These are phyloP conservation scores for Burhinus oedicnemus DNA, from an alignment of 2,113 vertebrate genomes.

Conservation along the genomic window DNA sequence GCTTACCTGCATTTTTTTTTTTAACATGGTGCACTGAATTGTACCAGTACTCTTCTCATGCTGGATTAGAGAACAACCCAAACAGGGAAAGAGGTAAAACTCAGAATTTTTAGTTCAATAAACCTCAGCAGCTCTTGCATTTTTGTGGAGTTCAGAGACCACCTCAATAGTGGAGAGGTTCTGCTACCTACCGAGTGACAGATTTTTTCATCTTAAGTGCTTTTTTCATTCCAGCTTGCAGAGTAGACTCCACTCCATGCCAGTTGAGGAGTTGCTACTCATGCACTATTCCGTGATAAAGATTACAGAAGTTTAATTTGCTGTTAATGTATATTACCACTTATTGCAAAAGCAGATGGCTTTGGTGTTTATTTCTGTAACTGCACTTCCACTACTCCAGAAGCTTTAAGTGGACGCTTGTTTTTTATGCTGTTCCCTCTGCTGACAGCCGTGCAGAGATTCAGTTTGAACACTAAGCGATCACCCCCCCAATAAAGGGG, in stretches of 20 bases:
- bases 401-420: background rate
- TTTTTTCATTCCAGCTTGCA: background rate
- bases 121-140: background rate
- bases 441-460: background rate
- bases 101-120: background rate
- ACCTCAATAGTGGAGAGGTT: too few species aligned
- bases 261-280: background rate
- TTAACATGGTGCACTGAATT: rapidly evolving
- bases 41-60: background rate
- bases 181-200: background rate
- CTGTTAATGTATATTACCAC: background rate
- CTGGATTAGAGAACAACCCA: background rate
- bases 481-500: too few species aligned
- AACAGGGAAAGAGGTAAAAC: background rate
- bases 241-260: background rate
- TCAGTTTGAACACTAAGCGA: background rate
- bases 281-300: rapidly evolving
- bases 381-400: background rate
- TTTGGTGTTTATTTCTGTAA: background rate
- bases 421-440: background rate
- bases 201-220: background rate
- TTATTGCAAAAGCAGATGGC: background rate
- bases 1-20: background rate
- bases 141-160: background rate
- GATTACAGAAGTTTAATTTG: background rate